These are phyloP conservation scores for Drosophila quinaria DNA, from an alignment of 2,888 invertebrate genomes.

Conservation along the genomic window DNA sequence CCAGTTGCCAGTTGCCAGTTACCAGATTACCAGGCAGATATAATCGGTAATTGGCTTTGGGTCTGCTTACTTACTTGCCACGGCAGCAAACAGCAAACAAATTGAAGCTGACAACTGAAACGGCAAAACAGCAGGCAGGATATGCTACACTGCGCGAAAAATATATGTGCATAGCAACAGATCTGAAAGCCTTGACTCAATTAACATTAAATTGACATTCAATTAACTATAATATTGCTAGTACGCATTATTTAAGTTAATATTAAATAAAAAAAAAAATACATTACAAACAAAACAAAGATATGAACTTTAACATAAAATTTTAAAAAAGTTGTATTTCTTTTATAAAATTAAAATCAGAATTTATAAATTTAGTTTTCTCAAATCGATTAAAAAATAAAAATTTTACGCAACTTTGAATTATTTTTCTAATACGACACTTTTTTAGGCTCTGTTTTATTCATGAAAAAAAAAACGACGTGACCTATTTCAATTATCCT, in stretches of 20 bases:
- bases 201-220: no score
- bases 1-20: slow-evolving; percentile 42
- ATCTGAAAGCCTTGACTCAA: no score
- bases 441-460: no score
- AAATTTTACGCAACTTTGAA: no score
- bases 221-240: no score
- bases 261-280: no score
- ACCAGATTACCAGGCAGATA: slow-evolving; percentile 58
- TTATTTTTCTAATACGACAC: no score
- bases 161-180: background rate
- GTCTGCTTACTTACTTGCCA: slow-evolving; percentile 13
- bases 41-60: slow-evolving; percentile 75
- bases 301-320: background rate
- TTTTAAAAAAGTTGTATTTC: no score
- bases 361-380: background rate
- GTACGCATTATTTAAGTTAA: no score
- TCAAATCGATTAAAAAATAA: background rate
- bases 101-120: slow-evolving; percentile 33
- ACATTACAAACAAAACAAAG: background rate
- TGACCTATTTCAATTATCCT: no score
- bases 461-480: no score
- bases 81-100: slow-evolving; percentile 49
- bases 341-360: background rate
- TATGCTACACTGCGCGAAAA: slow-evolving; percentile 22
- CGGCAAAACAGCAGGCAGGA: slow-evolving; percentile 38